phyloP scores from a whole-genome alignment of 2,797 vertebrate genomes.

The Hydrocynus forskahlii region DNA sequence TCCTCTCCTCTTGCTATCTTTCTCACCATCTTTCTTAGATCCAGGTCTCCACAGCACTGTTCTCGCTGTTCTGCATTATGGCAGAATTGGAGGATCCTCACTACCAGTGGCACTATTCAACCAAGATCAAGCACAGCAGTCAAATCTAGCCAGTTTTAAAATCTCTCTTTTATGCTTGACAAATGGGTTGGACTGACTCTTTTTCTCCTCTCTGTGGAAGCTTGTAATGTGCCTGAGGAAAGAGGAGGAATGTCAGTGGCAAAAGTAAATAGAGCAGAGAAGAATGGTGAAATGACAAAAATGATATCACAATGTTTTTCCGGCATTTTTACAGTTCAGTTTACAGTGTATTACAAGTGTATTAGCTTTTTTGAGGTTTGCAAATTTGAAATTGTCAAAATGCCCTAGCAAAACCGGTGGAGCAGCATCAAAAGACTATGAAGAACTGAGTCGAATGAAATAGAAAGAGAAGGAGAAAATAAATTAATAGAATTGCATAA shows the following conservation, averaged over 20 bases:
- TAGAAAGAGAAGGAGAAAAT: too few relatives aligned
- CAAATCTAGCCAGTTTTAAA: neutral
- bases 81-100: slow-evolving; percentile 51
- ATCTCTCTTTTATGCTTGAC: neutral
- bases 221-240: neutral
- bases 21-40: slow-evolving; percentile 11
- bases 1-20: neutral
- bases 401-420: too few relatives aligned
- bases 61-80: slow-evolving; percentile 55
- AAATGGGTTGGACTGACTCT: neutral
- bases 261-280: too few relatives aligned
- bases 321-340: too few relatives aligned
- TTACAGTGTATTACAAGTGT: too few relatives aligned
- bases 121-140: slow-evolving; percentile 34
- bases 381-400: too few relatives aligned
- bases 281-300: too few relatives aligned
- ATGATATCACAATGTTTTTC: too few relatives aligned
- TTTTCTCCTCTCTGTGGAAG: neutral
- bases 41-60: slow-evolving; percentile 39
- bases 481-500: too few relatives aligned
- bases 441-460: too few relatives aligned
- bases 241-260: neutral
- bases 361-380: too few relatives aligned
- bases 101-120: slow-evolving; percentile 44
- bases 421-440: too few relatives aligned